Percentiles rank a stretch among this genome's conserved stretches.
phyloP scores from a whole-genome alignment of 2,888 invertebrate genomes.

The Rhagonycha fulva region DNA sequence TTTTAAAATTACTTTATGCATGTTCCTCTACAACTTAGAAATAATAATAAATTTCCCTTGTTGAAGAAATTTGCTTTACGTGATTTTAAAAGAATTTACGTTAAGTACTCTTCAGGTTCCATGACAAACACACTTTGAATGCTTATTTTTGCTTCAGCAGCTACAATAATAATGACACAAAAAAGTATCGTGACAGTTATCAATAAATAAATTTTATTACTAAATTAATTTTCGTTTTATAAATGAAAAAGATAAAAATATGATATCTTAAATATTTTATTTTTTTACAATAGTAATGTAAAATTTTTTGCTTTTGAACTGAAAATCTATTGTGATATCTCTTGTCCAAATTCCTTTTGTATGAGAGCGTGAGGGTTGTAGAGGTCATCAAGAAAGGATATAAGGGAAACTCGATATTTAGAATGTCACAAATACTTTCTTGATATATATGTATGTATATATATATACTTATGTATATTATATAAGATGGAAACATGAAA shows the following conservation, averaged over 20 bases:
- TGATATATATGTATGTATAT: not conserved
- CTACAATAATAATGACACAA: not conserved
- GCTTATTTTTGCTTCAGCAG: not conserved
- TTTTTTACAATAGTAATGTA: not conserved
- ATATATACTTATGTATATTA: not conserved
- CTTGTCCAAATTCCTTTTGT: slow-evolving; percentile 7
- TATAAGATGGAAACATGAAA: not conserved
- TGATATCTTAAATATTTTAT: not conserved
- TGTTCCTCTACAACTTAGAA: slow-evolving; percentile 10
- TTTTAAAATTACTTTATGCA: slow-evolving; percentile 35
- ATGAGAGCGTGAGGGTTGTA: slow-evolving; percentile 6
- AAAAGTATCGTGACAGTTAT: not conserved
- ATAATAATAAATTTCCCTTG: slow-evolving; percentile 11
- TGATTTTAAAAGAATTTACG: slow-evolving; percentile 12
- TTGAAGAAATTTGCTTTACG: slow-evolving; percentile 17
- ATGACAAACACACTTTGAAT: not conserved
- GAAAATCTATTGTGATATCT: slow-evolving; percentile 2
- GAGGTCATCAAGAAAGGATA: slow-evolving; percentile 7
- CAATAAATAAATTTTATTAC: not conserved
- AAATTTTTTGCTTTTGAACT: slow-evolving; percentile 7
- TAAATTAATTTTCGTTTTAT: not conserved
- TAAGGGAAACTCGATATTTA: slow-evolving; percentile 8
- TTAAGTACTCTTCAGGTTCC: slow-evolving; percentile 1
- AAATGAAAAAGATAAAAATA: not conserved
- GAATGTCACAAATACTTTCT: slow-evolving; percentile 14